These are phyloP conservation scores for Troides oblongomaculatus DNA, from an alignment of 2,888 invertebrate genomes.

Conservation along the genomic window DNA sequence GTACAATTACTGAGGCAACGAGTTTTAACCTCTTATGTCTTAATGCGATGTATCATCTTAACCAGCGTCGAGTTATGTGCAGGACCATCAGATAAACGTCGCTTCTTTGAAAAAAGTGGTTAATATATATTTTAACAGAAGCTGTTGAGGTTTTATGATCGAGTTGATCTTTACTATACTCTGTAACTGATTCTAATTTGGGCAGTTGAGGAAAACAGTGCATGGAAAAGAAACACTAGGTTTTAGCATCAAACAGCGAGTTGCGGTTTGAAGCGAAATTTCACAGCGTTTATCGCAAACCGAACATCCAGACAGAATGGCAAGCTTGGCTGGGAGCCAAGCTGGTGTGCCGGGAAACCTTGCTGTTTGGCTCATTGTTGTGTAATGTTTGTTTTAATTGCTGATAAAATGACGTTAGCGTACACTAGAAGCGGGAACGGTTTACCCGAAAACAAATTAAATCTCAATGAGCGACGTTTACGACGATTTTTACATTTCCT, in stretches of 20 bases:
- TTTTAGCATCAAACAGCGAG: slow-evolving; percentile 2
- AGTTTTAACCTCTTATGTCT: no score
- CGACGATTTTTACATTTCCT: slow-evolving; percentile 3
- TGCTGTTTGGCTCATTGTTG: slow-evolving; percentile 47
- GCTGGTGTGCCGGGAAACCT: slow-evolving; percentile 50
- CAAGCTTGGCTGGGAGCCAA: slow-evolving; percentile 57
- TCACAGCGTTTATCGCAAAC: slow-evolving; percentile 51
- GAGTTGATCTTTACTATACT: background rate
- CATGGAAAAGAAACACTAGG: background rate
- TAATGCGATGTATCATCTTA: no score
- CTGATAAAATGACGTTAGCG: slow-evolving; percentile 35
- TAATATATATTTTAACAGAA: no score
- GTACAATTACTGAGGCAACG: no score
- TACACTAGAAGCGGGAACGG: slow-evolving; percentile 26
- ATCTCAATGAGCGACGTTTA: slow-evolving; percentile 9
- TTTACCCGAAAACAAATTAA: slow-evolving; percentile 21
- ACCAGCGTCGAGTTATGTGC: no score
- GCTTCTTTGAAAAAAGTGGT: no score
- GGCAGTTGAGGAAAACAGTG: slow-evolving; percentile 5
- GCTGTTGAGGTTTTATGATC: background rate
- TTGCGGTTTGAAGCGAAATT: slow-evolving; percentile 47
- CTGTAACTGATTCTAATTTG: background rate
- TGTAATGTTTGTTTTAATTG: slow-evolving; percentile 39
- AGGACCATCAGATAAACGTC: no score
- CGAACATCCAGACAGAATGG: slow-evolving; percentile 48